A percentile compares a stretch with the other conserved stretches of the same genome.
Evolutionary conservation across 1,140 invertebrate species (phyloP).

Genomic region (Drosophila lini): DNA sequence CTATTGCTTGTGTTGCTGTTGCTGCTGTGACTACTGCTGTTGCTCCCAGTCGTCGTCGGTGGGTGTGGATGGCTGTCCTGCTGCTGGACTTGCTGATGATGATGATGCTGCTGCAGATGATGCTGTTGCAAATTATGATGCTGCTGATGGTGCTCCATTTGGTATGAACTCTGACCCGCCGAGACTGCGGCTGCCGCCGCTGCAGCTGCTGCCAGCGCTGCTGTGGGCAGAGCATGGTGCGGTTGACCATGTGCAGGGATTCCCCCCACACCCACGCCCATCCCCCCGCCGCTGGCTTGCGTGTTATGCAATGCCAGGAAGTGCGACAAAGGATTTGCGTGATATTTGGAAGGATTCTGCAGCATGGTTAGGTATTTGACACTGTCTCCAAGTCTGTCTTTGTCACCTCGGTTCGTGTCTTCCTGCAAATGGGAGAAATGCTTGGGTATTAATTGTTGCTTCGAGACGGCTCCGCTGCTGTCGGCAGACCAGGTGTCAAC

Average conservation of each 20-base stretch:
- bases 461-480: neutral
- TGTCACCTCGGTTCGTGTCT: constrained; percentile 10
- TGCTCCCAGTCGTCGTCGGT: constrained; percentile 51
- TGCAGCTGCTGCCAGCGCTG: constrained; percentile 66
- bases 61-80: constrained; percentile 39
- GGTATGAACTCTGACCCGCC: constrained; percentile 79
- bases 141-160: constrained; percentile 70
- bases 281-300: constrained; percentile 51
- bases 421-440: constrained; percentile 46
- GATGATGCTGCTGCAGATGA: constrained; percentile 50
- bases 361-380: constrained; percentile 78
- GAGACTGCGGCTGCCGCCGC: constrained; percentile 60
- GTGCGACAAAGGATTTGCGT: constrained; percentile 84
- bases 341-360: constrained; percentile 84
- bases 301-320: constrained; percentile 83
- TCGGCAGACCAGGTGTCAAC: constrained; percentile 56
- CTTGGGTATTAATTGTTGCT: constrained; percentile 39
- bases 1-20: constrained; percentile 52
- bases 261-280: constrained; percentile 28
- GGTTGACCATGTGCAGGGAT: constrained; percentile 64
- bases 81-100: constrained; percentile 39
- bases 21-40: constrained; percentile 34
- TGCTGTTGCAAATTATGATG: constrained; percentile 50
- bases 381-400: constrained; percentile 38
- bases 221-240: constrained; percentile 69